Conservation (phyloP, 2,113 vertebrate species). For the Tenrec ecaudatus region DNA sequence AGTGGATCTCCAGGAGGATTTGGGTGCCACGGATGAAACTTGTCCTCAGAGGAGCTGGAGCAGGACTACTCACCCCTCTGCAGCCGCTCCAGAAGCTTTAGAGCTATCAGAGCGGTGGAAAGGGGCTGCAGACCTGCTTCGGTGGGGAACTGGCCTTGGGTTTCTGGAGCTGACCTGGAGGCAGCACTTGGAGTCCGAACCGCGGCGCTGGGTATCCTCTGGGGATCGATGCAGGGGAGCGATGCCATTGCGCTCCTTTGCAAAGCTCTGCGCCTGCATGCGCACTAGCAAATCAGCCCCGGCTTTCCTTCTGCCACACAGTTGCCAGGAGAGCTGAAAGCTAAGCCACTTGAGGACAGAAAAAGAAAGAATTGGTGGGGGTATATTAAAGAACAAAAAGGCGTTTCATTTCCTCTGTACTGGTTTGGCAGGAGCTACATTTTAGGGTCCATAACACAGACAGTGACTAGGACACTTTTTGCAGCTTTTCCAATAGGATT, state of each 20-base stretch:
- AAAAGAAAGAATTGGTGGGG: background rate
- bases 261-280: background rate
- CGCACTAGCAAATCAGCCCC: fast-evolving
- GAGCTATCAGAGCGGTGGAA: too few relatives aligned
- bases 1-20: background rate
- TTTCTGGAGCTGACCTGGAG: background rate
- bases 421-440: background rate
- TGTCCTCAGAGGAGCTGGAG: background rate
- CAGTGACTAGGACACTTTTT: background rate
- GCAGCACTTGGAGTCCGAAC: background rate
- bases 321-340: background rate
- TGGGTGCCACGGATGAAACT: background rate
- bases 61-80: background rate
- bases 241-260: background rate
- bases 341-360: fast-evolving
- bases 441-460: background rate
- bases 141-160: background rate
- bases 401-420: background rate
- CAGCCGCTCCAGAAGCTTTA: background rate
- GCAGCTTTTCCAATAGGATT: background rate
- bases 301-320: background rate
- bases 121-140: background rate
- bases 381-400: slow-evolving; percentile 1
- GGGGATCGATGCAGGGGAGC: background rate
- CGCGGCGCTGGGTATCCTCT: background rate